Evolutionary conservation across 2,113 vertebrate genomes (phyloP), one percentile per base, ranked within the genome.

Genomic region (Menidia beryllina): DNA sequence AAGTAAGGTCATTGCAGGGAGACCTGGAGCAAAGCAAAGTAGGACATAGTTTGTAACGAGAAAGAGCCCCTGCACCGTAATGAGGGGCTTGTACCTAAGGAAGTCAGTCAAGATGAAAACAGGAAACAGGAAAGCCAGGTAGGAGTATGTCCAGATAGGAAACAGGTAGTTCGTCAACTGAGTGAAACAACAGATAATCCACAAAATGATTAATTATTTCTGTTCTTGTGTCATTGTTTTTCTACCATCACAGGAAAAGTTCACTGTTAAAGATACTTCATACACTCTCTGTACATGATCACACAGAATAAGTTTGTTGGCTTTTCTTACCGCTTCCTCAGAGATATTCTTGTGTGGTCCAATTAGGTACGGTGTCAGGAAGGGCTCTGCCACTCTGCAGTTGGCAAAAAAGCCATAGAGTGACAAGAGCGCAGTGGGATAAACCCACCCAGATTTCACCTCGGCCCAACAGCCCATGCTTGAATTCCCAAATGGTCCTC

Each of bases 81-180:
- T 89, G 19, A 94, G 13, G 10, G 91, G 91, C 67, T 94, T 94
- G 76, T 94, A 84, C 47, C 83, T 85, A 49, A 93, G 67, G 21
- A 91, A 83, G 71, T 94, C 93, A 4, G 92, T 93, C 63, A 93
- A 38, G 21, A 94, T 79, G 73, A 94, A 93, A 34, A 93, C 75
- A 0, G 93, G 92, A 19, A 90, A 82, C 47, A 94, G 88, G 36
- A 92, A 79, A 20, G 79, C 85, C 36, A 93, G 64, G 72, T 94
- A 93, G 25, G 93, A 93, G 45, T 94, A 94, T 0, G 93, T 93
- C 93, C 93, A 93, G 48, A 94, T 91, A 11, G 93, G 93, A 68
- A 90, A 92, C 56, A 94, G 63, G 51, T 91, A 86, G 76, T 93
- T 94, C 21, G 86, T 94, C 39, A 93, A 59, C 93, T 93, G 56